Evolutionary conservation across 64 coral and sea anemone species (phyloP).

Genomic region (Hydrozoanthus tunicans): DNA sequence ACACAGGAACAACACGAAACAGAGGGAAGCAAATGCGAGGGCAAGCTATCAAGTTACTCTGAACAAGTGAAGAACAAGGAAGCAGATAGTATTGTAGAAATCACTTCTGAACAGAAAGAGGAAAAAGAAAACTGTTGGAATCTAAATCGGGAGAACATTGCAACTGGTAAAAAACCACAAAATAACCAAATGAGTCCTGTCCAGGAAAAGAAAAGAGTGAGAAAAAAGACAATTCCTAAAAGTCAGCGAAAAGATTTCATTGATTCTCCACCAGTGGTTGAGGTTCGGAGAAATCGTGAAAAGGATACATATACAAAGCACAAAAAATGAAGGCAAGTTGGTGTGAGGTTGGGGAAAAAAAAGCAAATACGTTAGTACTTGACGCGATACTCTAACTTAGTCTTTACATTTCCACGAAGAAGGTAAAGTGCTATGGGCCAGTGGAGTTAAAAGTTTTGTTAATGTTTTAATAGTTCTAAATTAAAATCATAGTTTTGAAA

Average conservation of each 20-base stretch:
- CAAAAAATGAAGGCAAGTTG: slow-evolving; percentile 2
- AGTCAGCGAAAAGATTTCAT: slow-evolving; percentile 27
- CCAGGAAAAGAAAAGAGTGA: not conserved
- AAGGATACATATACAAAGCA: not conserved
- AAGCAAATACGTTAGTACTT: no score
- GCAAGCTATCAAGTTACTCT: not conserved
- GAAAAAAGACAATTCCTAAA: slow-evolving; percentile 42
- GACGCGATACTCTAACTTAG: no score
- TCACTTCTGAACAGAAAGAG: not conserved
- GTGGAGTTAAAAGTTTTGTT: no score
- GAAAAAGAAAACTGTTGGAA: not conserved
- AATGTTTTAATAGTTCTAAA: no score
- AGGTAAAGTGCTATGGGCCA: no score
- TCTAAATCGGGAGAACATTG: not conserved
- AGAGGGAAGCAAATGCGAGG: not conserved
- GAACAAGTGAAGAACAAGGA: not conserved
- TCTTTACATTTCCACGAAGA: no score
- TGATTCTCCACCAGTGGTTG: slow-evolving; percentile 18
- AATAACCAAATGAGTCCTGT: not conserved
- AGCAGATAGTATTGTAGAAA: not conserved
- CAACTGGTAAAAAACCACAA: not conserved
- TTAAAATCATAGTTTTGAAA: no score
- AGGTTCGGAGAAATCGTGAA: not conserved
- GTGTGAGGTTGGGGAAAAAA: not conserved
- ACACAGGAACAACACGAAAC: not conserved